Base-by-base conservation (phyloP, 2,888 invertebrate species). In the Neoitamus cyanurus region DNA sequence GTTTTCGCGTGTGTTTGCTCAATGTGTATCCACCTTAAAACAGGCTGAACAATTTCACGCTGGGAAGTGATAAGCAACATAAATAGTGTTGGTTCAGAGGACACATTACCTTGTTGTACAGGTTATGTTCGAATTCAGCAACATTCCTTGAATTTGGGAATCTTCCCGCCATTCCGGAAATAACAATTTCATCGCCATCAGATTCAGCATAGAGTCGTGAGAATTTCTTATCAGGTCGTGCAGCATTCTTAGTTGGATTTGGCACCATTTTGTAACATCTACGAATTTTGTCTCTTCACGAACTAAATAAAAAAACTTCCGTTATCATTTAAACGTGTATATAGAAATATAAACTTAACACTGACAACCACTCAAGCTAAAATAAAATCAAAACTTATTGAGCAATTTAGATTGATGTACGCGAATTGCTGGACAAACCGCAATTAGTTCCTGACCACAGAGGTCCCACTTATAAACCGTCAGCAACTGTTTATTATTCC, bases 81-180 rank as follows among this genome's bases (percentile, higher is more conserved):
- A n/a, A n/a, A n/a, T n/a, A 42, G n/a, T n/a, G 13, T n/a, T 13
- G n/a, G 9, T 3, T n/a, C 1, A 1, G n/a, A 3, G n/a, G n/a
- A 15, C 6, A n/a, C 42, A 42, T n/a, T 58, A 88, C 93, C 91
- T 92, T 92, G 87, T 93, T 93, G 58, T 93, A 93, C 3, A 95
- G 92, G 89, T 94, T 93, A 72, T 94, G 91, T 87, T 90, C 90
- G 84, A 95, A 94, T 89, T 95, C 93, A 58, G 92, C 89, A 58
- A 95, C 92, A 89, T 93, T 94, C 77, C 93, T 92, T 0, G 94
- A 94, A 87, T 93, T 94, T 0, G 96, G 95, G 88, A 95, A 94
- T 86, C 94, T 90, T 28, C 94, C 94, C 0, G 93, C 90, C 88
- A 94, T 93, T 34, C 94, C 94, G 82, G 92, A 91, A 75, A 94